Evolutionary conservation across 2,113 vertebrate genomes (phyloP).

Genomic region (Isurus oxyrinchus): DNA sequence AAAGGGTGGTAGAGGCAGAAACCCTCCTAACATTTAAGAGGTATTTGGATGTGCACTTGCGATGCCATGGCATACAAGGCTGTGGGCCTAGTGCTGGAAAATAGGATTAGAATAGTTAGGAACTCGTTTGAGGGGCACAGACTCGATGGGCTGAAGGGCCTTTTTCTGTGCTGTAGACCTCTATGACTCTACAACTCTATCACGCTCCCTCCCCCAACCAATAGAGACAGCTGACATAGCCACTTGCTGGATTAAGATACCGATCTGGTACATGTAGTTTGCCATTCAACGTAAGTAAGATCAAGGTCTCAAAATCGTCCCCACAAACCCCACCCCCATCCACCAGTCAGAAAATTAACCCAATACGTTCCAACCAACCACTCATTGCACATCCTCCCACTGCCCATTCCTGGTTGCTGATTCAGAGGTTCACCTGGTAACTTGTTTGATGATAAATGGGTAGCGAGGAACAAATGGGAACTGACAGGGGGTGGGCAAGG

Average conservation of each 20-base stretch:
- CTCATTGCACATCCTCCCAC: background rate
- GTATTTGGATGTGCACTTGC: too few species aligned
- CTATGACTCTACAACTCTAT: too few species aligned
- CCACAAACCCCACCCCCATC: background rate
- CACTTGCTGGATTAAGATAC: background rate
- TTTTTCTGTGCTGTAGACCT: too few species aligned
- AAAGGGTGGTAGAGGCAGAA: too few species aligned
- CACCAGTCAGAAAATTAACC: background rate
- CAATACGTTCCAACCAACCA: background rate
- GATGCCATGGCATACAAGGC: too few species aligned
- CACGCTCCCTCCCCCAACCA: background rate
- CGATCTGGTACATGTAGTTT: background rate
- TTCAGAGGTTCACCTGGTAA: background rate
- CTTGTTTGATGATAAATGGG: background rate
- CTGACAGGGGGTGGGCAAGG: background rate
- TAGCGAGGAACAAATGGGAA: background rate
- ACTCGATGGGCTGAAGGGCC: too few species aligned
- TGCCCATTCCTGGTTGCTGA: background rate
- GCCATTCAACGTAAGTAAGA: background rate
- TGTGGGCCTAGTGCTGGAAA: too few species aligned
- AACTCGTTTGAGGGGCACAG: too few species aligned
- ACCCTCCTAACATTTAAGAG: too few species aligned
- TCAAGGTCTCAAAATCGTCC: background rate
- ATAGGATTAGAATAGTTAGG: too few species aligned
- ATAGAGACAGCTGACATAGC: background rate